A percentile compares a stretch with the other conserved stretches of the same genome.
These are phyloP conservation scores for Ornithoptera priamus DNA, from an alignment of 2,888 invertebrate genomes.

Conservation along the genomic window DNA sequence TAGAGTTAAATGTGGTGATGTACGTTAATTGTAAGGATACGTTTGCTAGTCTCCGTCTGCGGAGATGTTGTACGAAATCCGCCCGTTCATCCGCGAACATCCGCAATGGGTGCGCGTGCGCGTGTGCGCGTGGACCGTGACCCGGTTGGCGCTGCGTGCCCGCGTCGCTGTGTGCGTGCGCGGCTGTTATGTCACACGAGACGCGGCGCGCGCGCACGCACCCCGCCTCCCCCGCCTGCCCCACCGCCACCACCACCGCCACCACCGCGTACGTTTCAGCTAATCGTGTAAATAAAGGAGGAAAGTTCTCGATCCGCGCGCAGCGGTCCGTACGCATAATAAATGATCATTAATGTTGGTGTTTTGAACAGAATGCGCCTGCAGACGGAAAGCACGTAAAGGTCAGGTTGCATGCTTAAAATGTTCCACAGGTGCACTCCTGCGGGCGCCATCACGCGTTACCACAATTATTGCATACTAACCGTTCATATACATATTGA, in stretches of 20 bases:
- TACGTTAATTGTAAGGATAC: no score
- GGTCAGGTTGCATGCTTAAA: background rate
- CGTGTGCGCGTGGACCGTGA: constrained; percentile 55
- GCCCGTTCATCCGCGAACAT: constrained; percentile 42
- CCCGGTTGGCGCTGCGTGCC: constrained; percentile 62
- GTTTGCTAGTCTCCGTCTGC: no score
- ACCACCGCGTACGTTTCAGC: constrained; percentile 19
- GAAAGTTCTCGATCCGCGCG: constrained; percentile 20
- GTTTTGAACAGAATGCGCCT: background rate
- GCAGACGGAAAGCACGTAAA: background rate
- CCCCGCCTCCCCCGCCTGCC: constrained; percentile 10
- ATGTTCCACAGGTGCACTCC: background rate
- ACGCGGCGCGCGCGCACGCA: constrained; percentile 32
- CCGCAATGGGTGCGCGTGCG: constrained; percentile 54
- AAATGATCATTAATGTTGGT: background rate
- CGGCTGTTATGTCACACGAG: constrained; percentile 61
- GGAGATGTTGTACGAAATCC: background rate
- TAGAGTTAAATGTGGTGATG: no score
- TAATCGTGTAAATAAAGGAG: constrained; percentile 21
- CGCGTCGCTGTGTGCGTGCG: constrained; percentile 41
- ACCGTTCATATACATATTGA: no score
- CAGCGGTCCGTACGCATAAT: constrained; percentile 4
- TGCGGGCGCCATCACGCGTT: constrained; percentile 16
- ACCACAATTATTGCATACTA: constrained; percentile 23
- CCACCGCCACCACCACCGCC: constrained; percentile 2